Percentiles rank a stretch among this genome's conserved stretches.
Evolutionary conservation across 2,888 invertebrate genomes (phyloP).

Genomic region (Pyrrhia umbra): DNA sequence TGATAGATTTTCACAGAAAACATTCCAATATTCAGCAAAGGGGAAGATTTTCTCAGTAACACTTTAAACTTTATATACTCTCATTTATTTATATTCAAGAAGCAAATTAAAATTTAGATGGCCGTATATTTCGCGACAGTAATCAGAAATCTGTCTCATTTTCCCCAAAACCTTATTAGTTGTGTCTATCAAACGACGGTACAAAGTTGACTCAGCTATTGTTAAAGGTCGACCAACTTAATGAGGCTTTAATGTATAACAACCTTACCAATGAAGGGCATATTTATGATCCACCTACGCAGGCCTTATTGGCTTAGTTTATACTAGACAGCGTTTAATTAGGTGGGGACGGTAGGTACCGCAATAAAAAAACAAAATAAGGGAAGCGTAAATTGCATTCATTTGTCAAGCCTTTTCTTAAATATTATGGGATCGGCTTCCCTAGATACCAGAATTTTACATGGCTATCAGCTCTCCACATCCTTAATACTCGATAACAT

Average conservation of each 20-base stretch:
- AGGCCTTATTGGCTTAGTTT: conserved; percentile 2
- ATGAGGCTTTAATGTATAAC: conserved; percentile 30
- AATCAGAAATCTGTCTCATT: conserved; percentile 22
- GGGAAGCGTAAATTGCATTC: no score
- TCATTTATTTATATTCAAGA: neutral
- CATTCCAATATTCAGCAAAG: no score
- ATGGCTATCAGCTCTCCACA: no score
- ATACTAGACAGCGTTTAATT: neutral
- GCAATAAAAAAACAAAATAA: conserved; percentile 5
- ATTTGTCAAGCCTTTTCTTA: no score
- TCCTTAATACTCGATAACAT: no score
- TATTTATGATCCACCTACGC: neutral
- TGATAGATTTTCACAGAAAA: no score
- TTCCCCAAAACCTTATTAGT: conserved; percentile 20
- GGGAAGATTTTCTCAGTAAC: no score
- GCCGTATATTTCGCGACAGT: conserved; percentile 9
- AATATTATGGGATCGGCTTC: no score
- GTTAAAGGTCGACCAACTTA: conserved; percentile 37
- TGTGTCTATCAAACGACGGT: conserved; percentile 9
- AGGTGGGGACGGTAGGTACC: neutral
- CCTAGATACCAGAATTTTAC: no score
- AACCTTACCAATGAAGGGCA: conserved; percentile 13
- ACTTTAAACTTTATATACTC: neutral
- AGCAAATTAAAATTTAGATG: conserved; percentile 17
- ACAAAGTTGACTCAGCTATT: conserved; percentile 14